phyloP scores from a whole-genome alignment of 2,797 vertebrate species.

The Meda fulgida region DNA sequence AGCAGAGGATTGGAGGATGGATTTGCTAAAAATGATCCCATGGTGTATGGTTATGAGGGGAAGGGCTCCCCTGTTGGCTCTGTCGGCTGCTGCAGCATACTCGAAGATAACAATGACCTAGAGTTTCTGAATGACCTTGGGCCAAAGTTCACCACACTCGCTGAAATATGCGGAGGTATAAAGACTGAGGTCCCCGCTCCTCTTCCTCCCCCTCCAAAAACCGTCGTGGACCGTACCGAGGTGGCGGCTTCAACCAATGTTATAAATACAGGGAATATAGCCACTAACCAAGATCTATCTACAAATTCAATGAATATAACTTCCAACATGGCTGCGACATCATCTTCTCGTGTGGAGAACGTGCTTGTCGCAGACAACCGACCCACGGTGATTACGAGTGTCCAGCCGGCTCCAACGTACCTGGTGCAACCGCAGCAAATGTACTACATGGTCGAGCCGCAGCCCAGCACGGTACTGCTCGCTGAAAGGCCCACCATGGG shows the following conservation, averaged over 20 bases:
- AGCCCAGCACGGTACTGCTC: slow-evolving; percentile 83
- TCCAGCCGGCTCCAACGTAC: slow-evolving; percentile 65
- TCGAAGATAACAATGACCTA: slow-evolving; percentile 82
- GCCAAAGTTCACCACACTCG: slow-evolving; percentile 90
- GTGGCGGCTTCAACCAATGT: slow-evolving; percentile 66
- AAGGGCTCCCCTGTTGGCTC: slow-evolving; percentile 82
- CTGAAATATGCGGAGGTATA: slow-evolving; percentile 83
- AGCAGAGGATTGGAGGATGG: slow-evolving; percentile 66
- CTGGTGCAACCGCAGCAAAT: slow-evolving; percentile 67
- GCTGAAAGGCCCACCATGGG: slow-evolving; percentile 76
- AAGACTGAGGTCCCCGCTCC: slow-evolving; percentile 52
- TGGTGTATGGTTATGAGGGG: slow-evolving; percentile 83
- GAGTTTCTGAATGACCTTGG: slow-evolving; percentile 87
- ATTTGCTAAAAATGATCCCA: slow-evolving; percentile 75
- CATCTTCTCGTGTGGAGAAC: slow-evolving; percentile 41
- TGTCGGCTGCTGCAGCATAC: slow-evolving; percentile 84
- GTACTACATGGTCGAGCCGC: slow-evolving; percentile 80
- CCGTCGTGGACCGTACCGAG: neutral
- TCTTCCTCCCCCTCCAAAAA: slow-evolving; percentile 44
- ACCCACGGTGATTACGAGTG: slow-evolving; percentile 37
- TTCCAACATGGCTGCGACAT: neutral
- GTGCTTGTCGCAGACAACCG: slow-evolving; percentile 34
- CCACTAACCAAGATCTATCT: slow-evolving; percentile 13
- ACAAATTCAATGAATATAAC: slow-evolving; percentile 16
- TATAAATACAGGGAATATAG: slow-evolving; percentile 27